Conservation (phyloP, 2,113 vertebrate species). For the Scalopus aquaticus region DNA sequence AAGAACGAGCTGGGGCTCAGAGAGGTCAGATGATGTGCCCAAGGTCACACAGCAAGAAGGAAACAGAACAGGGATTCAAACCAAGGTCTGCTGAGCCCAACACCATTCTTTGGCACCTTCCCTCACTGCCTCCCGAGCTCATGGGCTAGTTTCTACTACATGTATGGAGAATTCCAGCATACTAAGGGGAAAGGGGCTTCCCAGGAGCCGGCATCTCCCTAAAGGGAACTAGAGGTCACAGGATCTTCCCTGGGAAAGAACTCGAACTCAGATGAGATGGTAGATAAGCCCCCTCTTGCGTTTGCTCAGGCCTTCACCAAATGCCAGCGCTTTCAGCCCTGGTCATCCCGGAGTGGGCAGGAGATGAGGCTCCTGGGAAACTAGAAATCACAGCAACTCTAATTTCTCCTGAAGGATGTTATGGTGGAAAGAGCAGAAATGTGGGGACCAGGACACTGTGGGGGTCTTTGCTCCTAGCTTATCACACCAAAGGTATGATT, state of each 20-base stretch:
- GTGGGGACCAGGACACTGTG: not conserved
- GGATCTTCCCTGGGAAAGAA: slow-evolving; percentile 19
- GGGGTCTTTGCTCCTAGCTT: too few relatives aligned
- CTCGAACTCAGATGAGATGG: not conserved
- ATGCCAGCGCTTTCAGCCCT: not conserved
- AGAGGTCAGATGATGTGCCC: not conserved
- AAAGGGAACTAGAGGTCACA: slow-evolving; percentile 20
- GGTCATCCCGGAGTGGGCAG: not conserved
- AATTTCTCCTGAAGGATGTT: not conserved
- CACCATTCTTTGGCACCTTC: not conserved
- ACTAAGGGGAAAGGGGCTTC: not conserved
- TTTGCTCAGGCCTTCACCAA: not conserved
- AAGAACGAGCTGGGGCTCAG: not conserved
- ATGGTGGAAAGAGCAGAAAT: not conserved
- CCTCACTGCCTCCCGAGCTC: not conserved
- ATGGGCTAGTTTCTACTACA: not conserved
- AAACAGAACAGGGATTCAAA: not conserved
- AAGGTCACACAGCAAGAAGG: not conserved
- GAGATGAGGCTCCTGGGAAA: not conserved
- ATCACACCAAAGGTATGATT: too few relatives aligned
- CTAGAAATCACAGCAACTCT: too few relatives aligned
- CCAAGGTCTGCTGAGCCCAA: not conserved
- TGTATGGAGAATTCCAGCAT: not conserved
- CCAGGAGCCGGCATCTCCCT: not conserved
- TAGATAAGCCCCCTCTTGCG: not conserved